Evolutionary conservation across 2,113 vertebrate species (phyloP), one percentile per base, ranked within the genome.

Genomic region (Pedionomus torquatus): DNA sequence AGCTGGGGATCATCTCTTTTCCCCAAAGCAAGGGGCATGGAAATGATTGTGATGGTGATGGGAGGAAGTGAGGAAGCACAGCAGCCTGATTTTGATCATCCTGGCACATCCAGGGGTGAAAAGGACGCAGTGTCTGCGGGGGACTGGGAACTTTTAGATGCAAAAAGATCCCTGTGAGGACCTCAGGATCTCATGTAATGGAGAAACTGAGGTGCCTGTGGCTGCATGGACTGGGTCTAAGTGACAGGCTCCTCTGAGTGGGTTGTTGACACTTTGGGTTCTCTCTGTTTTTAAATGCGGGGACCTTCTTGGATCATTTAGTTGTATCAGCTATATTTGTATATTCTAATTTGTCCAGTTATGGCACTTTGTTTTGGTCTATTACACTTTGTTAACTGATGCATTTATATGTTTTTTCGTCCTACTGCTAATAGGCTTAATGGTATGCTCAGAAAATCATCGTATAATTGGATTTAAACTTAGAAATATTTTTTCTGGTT

Each of bases 381-480:
- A 77, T 92, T 93, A 64, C 88, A 28, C 60, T 89, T 86, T 26
- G 75, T 88, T 94, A 93, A 89, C 66, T 87, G 95, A 68, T 2
- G 26, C 35, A 57, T 92, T 90, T 93, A 35, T 74, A 69, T 61
- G 31, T 1, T 30, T 89, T 93, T 94, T 88, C 1, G 0, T 92
- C 75, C 60, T 83, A 18, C 55, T 91, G 52, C 57, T 95, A 87
- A 54, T 69, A 89, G 51, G 31, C 68, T 90, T 92, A 88, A 90
- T 89, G 33, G 18, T 89, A 81, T n/a, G 35, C 46, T 88, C 24
- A 74, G 87, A 90, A 78, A 96, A 94, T 64, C 25, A 58, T 86
- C 30, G 63, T 85, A 55, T 88, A 86, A 94, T 95, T 95, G 35
- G 68, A 94, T 75, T 85, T 90, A 61, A 94, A 91, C 31, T 54